A percentile compares a stretch with the other conserved stretches of the same genome.
Evolutionary conservation across 2,113 vertebrate genomes (phyloP).

Genomic region (Collichthys lucidus): DNA sequence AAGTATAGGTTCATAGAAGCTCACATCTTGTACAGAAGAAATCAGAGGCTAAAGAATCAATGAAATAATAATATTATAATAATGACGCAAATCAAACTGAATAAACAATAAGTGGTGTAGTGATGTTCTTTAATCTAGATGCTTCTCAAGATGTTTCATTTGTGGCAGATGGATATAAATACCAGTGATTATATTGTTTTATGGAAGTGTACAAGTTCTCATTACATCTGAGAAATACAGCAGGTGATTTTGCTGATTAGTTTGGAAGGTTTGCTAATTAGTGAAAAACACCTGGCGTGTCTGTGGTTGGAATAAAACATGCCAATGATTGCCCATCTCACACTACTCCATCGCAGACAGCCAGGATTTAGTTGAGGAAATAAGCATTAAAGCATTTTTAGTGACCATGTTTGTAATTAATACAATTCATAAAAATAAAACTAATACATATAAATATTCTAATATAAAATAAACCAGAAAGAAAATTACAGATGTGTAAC

Average conservation of each 20-base stretch:
- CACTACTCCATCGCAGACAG: not conserved
- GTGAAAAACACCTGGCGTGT: constrained; percentile 39
- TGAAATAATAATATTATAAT: too few relatives aligned
- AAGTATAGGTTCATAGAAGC: not conserved
- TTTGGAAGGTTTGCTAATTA: constrained; percentile 27
- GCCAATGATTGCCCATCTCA: not conserved
- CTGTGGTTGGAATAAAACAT: constrained; percentile 13
- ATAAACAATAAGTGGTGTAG: not conserved
- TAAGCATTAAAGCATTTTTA: not conserved
- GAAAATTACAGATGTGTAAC: not conserved
- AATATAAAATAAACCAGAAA: not conserved
- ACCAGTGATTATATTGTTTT: not conserved
- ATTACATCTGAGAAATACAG: not conserved
- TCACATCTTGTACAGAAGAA: not conserved
- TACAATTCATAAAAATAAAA: not conserved
- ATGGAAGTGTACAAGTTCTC: not conserved
- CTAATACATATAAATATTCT: too few relatives aligned
- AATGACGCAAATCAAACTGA: not conserved
- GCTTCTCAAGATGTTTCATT: not conserved
- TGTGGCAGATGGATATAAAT: constrained; percentile 12
- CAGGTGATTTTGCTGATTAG: constrained; percentile 27
- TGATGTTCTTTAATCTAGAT: not conserved
- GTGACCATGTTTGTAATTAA: not conserved
- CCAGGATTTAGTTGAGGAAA: not conserved
- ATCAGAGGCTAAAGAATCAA: not conserved